Evolutionary conservation across 2,113 vertebrate species (phyloP).

Genomic region (Hoplias malabaricus): DNA sequence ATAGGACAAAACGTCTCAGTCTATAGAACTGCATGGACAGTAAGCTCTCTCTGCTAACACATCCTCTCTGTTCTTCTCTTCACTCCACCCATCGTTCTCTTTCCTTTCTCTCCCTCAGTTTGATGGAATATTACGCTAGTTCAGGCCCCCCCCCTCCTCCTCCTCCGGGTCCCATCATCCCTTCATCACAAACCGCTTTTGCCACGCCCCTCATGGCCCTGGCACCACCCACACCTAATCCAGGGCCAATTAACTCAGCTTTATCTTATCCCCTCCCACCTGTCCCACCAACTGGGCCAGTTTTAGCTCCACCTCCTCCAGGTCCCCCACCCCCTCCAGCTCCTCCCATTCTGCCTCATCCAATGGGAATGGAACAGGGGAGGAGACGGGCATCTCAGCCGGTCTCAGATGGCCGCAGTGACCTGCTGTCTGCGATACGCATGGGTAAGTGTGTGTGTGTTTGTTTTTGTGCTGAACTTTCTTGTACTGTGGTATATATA

Average conservation of each 20-base stretch:
- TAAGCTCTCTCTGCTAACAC: constrained; percentile 36
- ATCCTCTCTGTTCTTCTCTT: constrained; percentile 36
- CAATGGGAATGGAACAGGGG: neutral
- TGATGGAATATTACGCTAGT: constrained; percentile 79
- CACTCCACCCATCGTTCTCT: too few relatives aligned
- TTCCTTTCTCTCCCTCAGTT: constrained; percentile 57
- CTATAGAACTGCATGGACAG: constrained; percentile 2
- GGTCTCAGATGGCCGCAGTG: constrained; percentile 77
- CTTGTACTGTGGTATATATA: too few relatives aligned
- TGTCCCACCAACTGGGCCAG: constrained; percentile 68
- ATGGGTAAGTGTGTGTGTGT: constrained; percentile 54
- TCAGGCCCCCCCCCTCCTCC: constrained; percentile 55
- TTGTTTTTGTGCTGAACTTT: constrained; percentile 16
- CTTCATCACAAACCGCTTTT: constrained; percentile 82
- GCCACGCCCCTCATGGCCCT: constrained; percentile 78
- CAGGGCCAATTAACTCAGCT: constrained; percentile 48
- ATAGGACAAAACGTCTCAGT: neutral
- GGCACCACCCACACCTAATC: constrained; percentile 63
- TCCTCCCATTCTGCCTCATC: constrained; percentile 47
- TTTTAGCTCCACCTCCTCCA: constrained; percentile 71
- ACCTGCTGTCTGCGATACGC: constrained; percentile 84
- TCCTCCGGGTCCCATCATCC: constrained; percentile 76
- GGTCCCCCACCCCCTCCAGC: constrained; percentile 70
- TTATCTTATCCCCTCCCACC: constrained; percentile 63
- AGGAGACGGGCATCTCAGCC: constrained; percentile 52